These are phyloP conservation scores for Morinoia aosen DNA, from an alignment of 2,888 invertebrate genomes.

Conservation along the genomic window DNA sequence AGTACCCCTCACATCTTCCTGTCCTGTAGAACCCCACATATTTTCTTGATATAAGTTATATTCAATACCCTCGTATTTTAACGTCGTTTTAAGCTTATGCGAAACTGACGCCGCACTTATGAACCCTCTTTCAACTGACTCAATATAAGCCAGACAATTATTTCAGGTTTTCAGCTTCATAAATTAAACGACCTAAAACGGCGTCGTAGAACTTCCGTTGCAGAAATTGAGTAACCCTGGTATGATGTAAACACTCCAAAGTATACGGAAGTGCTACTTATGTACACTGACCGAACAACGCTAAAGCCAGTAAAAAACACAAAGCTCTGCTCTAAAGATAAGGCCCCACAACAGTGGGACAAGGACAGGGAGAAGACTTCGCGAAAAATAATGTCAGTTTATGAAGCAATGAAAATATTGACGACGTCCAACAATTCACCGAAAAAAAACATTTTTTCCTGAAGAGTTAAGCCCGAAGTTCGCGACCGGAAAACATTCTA, in stretches of 20 bases:
- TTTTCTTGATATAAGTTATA: no score
- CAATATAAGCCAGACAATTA: no score
- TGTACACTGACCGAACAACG: not conserved
- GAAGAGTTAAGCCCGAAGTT: not conserved
- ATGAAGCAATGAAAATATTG: not conserved
- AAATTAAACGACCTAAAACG: not conserved
- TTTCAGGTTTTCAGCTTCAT: no score
- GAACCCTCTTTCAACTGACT: no score
- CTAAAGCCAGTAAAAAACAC: not conserved
- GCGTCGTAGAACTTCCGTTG: not conserved
- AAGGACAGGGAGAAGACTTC: not conserved
- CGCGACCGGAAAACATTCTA: not conserved
- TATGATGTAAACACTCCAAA: not conserved
- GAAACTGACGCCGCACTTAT: not conserved
- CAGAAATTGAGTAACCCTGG: not conserved
- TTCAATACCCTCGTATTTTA: no score
- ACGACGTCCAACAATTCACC: not conserved
- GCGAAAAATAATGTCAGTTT: not conserved
- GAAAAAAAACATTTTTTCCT: not conserved
- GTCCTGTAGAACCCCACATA: no score
- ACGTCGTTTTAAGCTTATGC: not conserved
- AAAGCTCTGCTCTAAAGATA: not conserved
- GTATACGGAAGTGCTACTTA: not conserved
- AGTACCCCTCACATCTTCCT: no score
- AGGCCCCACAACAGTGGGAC: not conserved